Evolutionary conservation across 2,797 vertebrate species (phyloP).

Genomic region (Crenuchus spilurus): DNA sequence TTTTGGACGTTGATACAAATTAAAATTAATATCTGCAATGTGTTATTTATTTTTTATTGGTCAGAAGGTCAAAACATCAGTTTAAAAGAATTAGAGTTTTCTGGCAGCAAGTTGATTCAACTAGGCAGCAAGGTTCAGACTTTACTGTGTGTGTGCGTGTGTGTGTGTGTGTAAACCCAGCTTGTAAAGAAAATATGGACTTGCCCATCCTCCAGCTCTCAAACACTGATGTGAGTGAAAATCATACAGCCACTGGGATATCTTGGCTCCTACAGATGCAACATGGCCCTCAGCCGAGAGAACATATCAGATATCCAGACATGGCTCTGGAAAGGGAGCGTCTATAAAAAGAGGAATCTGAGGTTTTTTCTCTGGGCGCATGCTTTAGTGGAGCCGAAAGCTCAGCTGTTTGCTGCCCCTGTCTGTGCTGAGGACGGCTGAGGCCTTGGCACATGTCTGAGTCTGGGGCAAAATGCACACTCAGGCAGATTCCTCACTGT

Average conservation of each 20-base stretch:
- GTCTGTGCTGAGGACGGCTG: conserved; percentile 3
- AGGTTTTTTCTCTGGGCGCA: conserved; percentile 6
- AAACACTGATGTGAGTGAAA: neutral
- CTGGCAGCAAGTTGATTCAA: too few species aligned
- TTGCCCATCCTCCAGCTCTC: neutral
- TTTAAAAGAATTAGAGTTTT: too few species aligned
- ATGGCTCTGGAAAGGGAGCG: conserved; percentile 25
- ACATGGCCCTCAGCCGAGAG: neutral
- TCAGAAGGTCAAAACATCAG: too few species aligned
- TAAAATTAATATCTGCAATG: too few species aligned
- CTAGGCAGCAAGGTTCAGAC: too few species aligned
- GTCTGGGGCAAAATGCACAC: neutral
- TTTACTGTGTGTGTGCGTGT: too few species aligned
- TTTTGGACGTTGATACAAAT: too few species aligned
- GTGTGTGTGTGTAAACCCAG: too few species aligned
- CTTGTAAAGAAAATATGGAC: neutral
- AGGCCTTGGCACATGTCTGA: neutral
- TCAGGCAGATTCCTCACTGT: neutral
- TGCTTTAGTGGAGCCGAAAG: conserved; percentile 11
- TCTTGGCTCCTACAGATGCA: neutral
- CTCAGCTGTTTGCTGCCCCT: conserved; percentile 8
- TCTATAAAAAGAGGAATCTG: conserved; percentile 43
- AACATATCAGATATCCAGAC: conserved; percentile 40
- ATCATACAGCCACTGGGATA: conserved; percentile 8
- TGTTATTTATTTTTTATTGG: too few species aligned